Base-by-base conservation (phyloP, 2,888 invertebrate species). In the Eucriotettix oculatus region DNA sequence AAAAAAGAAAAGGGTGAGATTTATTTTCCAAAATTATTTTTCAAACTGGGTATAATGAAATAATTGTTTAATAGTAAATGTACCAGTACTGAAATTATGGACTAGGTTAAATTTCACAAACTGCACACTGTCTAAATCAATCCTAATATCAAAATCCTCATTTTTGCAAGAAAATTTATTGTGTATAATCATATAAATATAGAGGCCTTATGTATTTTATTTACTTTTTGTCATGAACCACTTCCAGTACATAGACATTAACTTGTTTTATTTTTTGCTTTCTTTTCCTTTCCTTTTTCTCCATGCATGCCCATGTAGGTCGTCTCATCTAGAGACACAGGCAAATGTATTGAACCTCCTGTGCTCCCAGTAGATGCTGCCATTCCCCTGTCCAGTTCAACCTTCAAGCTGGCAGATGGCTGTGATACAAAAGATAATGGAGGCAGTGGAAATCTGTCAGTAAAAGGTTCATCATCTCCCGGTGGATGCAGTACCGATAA, bases 381-480 rank as follows among this genome's bases (percentile, higher is more conserved):
- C 61, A 63, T 62, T 54, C 59, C 64, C 58, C 58, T 63, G 17
- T 52, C 64, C 54, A 64, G 61, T 54, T 61, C 63, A n/a, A 48
- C 56, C 54, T 55, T 44, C 54, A 60, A 64, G 59, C 55, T 57
- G 11, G 58, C 57, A 44, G 55, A 54, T 52, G 16, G n/a, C 54
- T 42, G 42, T 52, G 55, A 55, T 11, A 54, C 56, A 10, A 52
- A 52, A 55, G 58, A 57, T 43, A 52, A 41, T 43, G 57, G 57
- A 42, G 53, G 43, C n/a, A 55, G 10, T 55, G 44, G 56, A 43
- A 48, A 16, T 52, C 14, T 14, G 48, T 14, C 12, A 48, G 48
- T 14, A 12, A 48, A 48, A n/a, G n/a, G n/a, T 14, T 12, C 48
- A 48, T 48, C n/a, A 48, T 14, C 48, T 48, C 48, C 48, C 12